These are phyloP conservation scores for Telmatochromis brachygnathus DNA, from an alignment of 2,113 vertebrate genomes.

Conservation along the genomic window DNA sequence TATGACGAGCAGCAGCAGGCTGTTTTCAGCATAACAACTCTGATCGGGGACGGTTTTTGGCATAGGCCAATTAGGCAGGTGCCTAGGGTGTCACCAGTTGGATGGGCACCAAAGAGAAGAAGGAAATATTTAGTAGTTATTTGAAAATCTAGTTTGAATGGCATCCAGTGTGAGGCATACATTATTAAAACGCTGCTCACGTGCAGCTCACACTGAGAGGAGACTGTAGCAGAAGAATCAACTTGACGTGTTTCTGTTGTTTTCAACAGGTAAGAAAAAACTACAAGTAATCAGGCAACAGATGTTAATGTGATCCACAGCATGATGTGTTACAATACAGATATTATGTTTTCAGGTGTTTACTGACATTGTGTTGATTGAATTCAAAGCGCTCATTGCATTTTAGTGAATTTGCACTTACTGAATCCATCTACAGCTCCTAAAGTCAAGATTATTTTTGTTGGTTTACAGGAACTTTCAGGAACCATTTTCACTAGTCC, in stretches of 20 bases:
- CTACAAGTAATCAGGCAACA: not conserved
- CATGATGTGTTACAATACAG: not conserved
- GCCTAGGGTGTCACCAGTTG: not conserved
- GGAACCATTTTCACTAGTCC: not conserved
- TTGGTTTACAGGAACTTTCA: not conserved
- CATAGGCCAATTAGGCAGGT: not conserved
- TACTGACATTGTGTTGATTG: not conserved
- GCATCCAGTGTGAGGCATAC: not conserved
- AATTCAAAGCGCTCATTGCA: not conserved
- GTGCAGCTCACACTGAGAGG: not conserved
- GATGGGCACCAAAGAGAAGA: not conserved
- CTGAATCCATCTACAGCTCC: not conserved
- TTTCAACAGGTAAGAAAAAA: not conserved
- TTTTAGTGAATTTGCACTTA: not conserved
- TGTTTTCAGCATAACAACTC: not conserved
- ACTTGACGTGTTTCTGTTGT: not conserved
- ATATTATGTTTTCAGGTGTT: not conserved
- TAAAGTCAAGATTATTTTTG: not conserved
- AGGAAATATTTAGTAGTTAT: not conserved
- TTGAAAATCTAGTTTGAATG: not conserved
- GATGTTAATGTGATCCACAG: not conserved
- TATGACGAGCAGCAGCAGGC: not conserved
- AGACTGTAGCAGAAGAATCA: not conserved
- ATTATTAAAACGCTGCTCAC: not conserved
- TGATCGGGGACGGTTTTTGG: not conserved